Conservation (phyloP, 2,888 invertebrate species). For the Heteropelma amictum region DNA sequence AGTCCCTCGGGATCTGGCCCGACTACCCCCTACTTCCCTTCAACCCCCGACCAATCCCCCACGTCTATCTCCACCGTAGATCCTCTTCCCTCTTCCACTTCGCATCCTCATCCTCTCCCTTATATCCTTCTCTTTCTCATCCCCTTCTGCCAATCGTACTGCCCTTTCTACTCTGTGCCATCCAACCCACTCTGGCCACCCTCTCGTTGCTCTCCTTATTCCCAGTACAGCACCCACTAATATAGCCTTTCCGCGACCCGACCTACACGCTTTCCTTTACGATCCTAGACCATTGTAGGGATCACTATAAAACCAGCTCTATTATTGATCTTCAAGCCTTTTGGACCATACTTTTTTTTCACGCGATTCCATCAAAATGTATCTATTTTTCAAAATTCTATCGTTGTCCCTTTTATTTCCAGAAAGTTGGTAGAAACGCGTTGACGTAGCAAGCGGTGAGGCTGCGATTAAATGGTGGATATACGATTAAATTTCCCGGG, state of each 20-base stretch:
- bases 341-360: constrained; percentile 1
- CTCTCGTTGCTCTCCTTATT: constrained; percentile 62
- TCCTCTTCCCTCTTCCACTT: constrained; percentile 45
- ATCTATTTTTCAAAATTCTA: no score
- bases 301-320: constrained; percentile 32
- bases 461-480: no score
- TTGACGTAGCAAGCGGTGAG: no score
- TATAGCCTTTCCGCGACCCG: constrained; percentile 60
- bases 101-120: constrained; percentile 51
- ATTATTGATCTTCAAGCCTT: constrained; percentile 40
- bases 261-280: constrained; percentile 43
- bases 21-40: constrained; percentile 58
- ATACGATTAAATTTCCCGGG: no score
- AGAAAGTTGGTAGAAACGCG: no score
- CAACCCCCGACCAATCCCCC: constrained; percentile 36
- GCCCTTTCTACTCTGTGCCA: constrained; percentile 43
- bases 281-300: constrained; percentile 38
- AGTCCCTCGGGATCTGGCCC: constrained; percentile 74
- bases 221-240: constrained; percentile 69
- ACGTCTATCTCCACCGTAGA: constrained; percentile 29
- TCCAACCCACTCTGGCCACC: constrained; percentile 41
- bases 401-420: no score
- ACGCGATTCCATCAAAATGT: no score
- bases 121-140: constrained; percentile 27
- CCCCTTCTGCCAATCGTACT: constrained; percentile 49